A percentile compares a stretch with the other conserved stretches of the same genome.
Conservation (phyloP, 2,113 vertebrate species). For the Tursiops truncatus region DNA sequence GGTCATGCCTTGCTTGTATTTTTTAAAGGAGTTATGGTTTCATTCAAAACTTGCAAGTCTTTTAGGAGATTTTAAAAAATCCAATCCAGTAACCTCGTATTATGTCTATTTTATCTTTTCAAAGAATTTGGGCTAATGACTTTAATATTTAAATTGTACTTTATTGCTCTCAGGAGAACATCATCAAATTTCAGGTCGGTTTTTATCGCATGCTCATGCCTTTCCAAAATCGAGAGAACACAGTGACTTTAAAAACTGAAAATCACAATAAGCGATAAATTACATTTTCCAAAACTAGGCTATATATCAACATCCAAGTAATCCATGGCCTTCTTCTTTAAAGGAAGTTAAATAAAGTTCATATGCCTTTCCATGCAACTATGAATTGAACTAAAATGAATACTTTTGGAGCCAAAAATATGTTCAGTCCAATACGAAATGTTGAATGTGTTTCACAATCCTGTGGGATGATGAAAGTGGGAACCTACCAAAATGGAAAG, state of each 20-base stretch:
- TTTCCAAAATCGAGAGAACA: slow-evolving; percentile 22
- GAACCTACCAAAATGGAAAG: slow-evolving; percentile 44
- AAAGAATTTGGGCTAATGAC: slow-evolving; percentile 72
- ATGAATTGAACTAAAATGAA: slow-evolving; percentile 67
- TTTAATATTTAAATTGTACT: slow-evolving; percentile 72
- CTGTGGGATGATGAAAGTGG: slow-evolving; percentile 56
- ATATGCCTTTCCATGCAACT: not conserved
- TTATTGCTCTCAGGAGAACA: slow-evolving; percentile 70
- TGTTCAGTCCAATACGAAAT: slow-evolving; percentile 61
- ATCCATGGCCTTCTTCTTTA: slow-evolving; percentile 43
- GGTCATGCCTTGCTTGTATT: not conserved
- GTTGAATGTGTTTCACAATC: slow-evolving; percentile 58
- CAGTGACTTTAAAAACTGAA: slow-evolving; percentile 52
- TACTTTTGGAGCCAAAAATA: slow-evolving; percentile 61
- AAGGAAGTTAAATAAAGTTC: slow-evolving; percentile 64
- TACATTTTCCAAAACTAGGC: slow-evolving; percentile 27
- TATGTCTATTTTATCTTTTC: slow-evolving; percentile 76
- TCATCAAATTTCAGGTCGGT: slow-evolving; percentile 70
- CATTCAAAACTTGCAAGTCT: slow-evolving; percentile 31
- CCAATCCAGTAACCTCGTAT: slow-evolving; percentile 40
- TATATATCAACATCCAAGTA: slow-evolving; percentile 28
- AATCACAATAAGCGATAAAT: slow-evolving; percentile 45
- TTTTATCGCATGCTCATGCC: slow-evolving; percentile 70
- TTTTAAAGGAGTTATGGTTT: slow-evolving; percentile 59
- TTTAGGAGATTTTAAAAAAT: not conserved